Conservation (phyloP, 2,888 invertebrate genomes). For the Drosophila sordidula region DNA sequence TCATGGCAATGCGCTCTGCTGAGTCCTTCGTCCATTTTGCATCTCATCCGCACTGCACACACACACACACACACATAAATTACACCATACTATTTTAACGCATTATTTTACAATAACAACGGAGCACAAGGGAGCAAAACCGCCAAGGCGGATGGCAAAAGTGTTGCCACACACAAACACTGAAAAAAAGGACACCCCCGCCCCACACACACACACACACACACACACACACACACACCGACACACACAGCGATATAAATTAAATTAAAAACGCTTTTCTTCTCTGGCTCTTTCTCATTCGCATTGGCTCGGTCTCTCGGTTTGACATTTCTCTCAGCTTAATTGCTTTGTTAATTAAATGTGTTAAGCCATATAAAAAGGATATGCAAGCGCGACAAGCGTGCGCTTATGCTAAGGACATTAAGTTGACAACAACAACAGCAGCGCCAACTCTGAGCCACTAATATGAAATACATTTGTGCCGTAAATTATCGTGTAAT, state of each 20-base stretch:
- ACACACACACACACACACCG: slow-evolving; percentile 7
- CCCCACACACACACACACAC: slow-evolving; percentile 11
- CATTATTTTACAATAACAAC: slow-evolving; percentile 65
- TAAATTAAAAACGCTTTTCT: slow-evolving; percentile 69
- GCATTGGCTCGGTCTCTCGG: slow-evolving; percentile 35
- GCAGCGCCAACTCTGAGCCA: slow-evolving; percentile 20
- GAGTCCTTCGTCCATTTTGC: slow-evolving; percentile 46
- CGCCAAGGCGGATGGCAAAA: slow-evolving; percentile 41
- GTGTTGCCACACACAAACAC: slow-evolving; percentile 27
- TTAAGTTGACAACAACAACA: slow-evolving; percentile 62
- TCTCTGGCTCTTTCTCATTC: slow-evolving; percentile 18
- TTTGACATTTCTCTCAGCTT: slow-evolving; percentile 69
- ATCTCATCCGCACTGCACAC: slow-evolving; percentile 22
- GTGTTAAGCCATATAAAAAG: slow-evolving; percentile 68
- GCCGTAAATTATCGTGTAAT: slow-evolving; percentile 69
- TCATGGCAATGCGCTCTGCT: slow-evolving; percentile 44
- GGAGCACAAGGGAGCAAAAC: slow-evolving; percentile 8
- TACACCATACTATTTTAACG: slow-evolving; percentile 51
- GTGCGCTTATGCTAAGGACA: slow-evolving; percentile 62
- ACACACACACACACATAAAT: slow-evolving; percentile 28
- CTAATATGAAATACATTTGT: slow-evolving; percentile 72
- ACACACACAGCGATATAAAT: slow-evolving; percentile 56
- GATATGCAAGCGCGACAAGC: slow-evolving; percentile 55
- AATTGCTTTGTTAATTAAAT: slow-evolving; percentile 81
- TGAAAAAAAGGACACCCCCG: slow-evolving; percentile 5